These are phyloP conservation scores for Lithosia quadra DNA, from an alignment of 2,888 invertebrate species.

Conservation along the genomic window DNA sequence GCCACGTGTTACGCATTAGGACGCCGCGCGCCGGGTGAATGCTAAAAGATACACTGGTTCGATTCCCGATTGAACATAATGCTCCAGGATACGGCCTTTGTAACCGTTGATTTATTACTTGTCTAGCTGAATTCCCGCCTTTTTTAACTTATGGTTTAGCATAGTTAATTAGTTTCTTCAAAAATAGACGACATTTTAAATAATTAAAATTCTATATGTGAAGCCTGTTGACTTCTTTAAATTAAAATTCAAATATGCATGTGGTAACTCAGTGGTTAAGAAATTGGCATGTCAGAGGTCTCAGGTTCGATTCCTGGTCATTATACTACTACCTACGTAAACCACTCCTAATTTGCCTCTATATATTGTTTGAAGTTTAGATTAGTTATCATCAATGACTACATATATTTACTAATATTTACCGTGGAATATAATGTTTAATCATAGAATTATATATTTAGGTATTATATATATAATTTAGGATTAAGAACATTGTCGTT, in stretches of 20 bases:
- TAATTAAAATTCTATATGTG: neutral
- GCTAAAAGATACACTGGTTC: slow-evolving; percentile 74
- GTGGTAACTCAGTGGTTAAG: no score
- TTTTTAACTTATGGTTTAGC: neutral
- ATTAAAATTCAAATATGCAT: neutral
- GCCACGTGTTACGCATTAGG: slow-evolving; percentile 82
- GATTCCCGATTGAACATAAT: slow-evolving; percentile 59
- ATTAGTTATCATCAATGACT: no score
- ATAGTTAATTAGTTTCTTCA: slow-evolving; percentile 7
- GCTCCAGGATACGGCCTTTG: slow-evolving; percentile 41
- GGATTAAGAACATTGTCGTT: no score
- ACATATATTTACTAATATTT: neutral
- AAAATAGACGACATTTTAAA: neutral
- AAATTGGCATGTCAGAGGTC: no score
- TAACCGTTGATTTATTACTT: slow-evolving; percentile 48
- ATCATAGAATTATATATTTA: no score
- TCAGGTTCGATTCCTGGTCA: no score
- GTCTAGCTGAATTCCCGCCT: slow-evolving; percentile 19
- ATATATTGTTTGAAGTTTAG: no score
- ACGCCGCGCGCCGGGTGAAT: slow-evolving; percentile 74
- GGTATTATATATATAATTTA: no score
- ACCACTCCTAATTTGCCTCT: no score
- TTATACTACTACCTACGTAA: no score
- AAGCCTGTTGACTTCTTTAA: neutral
- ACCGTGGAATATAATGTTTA: neutral